Base-by-base conservation (phyloP, 2,888 invertebrate species). In the Diarsia rubi region DNA sequence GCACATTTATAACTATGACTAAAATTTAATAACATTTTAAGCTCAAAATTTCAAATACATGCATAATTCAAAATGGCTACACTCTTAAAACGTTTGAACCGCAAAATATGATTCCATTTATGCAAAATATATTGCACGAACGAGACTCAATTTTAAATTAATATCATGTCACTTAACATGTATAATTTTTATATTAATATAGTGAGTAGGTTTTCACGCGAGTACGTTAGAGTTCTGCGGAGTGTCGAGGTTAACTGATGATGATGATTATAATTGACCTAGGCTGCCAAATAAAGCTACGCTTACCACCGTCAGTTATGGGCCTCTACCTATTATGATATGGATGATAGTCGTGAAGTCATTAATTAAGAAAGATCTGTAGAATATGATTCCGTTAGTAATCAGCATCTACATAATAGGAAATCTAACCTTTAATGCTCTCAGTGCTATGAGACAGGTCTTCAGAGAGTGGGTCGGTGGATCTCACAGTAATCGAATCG, bases 41-140 rank as follows among this genome's bases (percentile, higher is more conserved):
- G 45, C 57, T 64, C 16, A 49, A 54, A 67, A 59, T 77, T 47
- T 74, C 44, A 73, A 54, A 79, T 31, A 44, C 60, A 60, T 79
- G 60, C 37, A 66, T 66, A 75, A 59, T 63, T 57, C 72, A 62
- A 75, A 62, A 73, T 54, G 44, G 47, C 44, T 42, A 75, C 74
- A 71, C 49, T 67, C 67, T 64, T 44, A 42, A 70, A 80, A 52
- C 67, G 67, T 68, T 75, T 68, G 45, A 64, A 71, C 67, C 31
- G 44, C 81, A 81, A 68, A 81, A 81, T 81, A 52, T 68, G 59
- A 81, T 64, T 64, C 45, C 81, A 81, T 75, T 75, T 80, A 81
- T 81, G 70, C 66, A 81, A 75, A 80, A 71, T 49, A 62, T 63
- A 80, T 66, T 66, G 65, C 75, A 69, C 9, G 65, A 47, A 73